A percentile compares a stretch with the other conserved stretches of the same genome.
Conservation (phyloP, 2,888 invertebrate genomes). For the Malacosoma neustria region DNA sequence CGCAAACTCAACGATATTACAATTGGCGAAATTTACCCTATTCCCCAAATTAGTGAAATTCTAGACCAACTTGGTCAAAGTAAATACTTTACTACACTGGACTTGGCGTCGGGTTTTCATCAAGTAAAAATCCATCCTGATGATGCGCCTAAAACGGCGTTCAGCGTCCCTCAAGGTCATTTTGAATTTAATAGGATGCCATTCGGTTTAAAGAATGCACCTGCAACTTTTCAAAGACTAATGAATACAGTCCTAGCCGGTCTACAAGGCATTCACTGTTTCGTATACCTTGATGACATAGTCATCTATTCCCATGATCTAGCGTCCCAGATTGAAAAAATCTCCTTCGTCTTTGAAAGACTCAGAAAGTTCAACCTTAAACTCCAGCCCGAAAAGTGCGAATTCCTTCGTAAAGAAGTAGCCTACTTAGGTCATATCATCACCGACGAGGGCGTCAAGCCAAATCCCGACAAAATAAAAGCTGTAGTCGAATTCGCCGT, state of each 20-base stretch:
- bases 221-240: constrained; percentile 35
- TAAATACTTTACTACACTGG: neutral
- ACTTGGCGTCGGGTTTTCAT: neutral
- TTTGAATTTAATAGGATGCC: constrained; percentile 21
- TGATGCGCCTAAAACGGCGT: constrained; percentile 17
- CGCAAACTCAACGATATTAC: neutral
- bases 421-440: constrained; percentile 6
- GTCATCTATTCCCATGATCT: constrained; percentile 18
- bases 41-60: neutral
- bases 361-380: constrained; percentile 16
- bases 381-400: constrained; percentile 16
- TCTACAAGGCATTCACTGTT: constrained; percentile 24
- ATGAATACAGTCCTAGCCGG: constrained; percentile 35
- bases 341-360: constrained; percentile 15
- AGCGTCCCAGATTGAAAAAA: constrained; percentile 4
- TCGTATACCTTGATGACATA: constrained; percentile 33
- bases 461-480: constrained; percentile 11
- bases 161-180: constrained; percentile 16
- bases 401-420: constrained; percentile 20
- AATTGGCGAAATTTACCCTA: neutral
- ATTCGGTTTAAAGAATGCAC: constrained; percentile 23
- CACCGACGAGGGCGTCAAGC: constrained; percentile 12
- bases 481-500: constrained; percentile 8
- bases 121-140: neutral
- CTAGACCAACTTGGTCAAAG: neutral